Evolutionary conservation across 2,113 vertebrate genomes (phyloP).

Genomic region (Scytalopus superciliaris): DNA sequence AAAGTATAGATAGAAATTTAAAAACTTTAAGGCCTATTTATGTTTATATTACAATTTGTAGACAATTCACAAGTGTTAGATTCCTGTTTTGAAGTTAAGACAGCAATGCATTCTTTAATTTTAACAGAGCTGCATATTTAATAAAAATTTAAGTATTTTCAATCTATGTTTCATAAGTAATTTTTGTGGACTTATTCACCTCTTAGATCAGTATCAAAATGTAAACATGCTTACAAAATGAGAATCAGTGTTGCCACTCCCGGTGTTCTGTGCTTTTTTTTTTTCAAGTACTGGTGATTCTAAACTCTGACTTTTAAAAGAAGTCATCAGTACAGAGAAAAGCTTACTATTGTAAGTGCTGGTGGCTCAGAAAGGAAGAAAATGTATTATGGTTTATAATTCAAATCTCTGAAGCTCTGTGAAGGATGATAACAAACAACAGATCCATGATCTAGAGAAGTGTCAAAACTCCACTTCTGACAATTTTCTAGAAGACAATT

Average conservation of each 20-base stretch:
- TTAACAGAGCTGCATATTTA: not conserved
- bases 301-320: not conserved
- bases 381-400: not conserved
- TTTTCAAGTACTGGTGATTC: not conserved
- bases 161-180: not conserved
- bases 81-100: not conserved
- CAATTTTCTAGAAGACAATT: not conserved
- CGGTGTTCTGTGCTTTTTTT: not conserved
- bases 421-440: not conserved
- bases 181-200: not conserved
- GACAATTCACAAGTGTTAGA: not conserved
- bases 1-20: not conserved
- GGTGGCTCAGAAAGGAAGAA: not conserved
- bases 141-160: not conserved
- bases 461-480: not conserved
- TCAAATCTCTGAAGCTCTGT: not conserved
- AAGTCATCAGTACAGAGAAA: not conserved
- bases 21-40: not conserved
- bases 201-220: not conserved
- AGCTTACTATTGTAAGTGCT: not conserved
- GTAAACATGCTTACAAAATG: not conserved
- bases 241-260: not conserved
- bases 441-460: not conserved
- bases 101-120: not conserved
- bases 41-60: not conserved